A percentile compares a stretch with the other conserved stretches of the same genome.
phyloP scores from a whole-genome alignment of 2,888 invertebrate species.

The Sinelater perroti region DNA sequence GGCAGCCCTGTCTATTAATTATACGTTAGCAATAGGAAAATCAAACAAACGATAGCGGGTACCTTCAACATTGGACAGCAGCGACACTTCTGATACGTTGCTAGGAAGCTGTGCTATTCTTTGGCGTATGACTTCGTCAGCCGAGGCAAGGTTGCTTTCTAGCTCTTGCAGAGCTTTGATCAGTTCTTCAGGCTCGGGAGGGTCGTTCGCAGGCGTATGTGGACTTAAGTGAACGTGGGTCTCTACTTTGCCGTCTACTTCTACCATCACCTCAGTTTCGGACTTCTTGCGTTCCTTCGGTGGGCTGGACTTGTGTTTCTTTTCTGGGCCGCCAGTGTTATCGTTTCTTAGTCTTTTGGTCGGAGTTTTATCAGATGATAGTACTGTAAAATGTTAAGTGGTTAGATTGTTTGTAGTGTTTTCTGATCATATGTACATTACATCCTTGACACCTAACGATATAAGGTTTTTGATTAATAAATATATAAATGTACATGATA shows the following conservation, averaged over 20 bases:
- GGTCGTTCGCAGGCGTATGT: conserved; percentile 81
- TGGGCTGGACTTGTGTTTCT: conserved; percentile 48
- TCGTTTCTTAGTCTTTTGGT: conserved; percentile 60
- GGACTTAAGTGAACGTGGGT: conserved; percentile 82
- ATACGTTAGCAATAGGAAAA: conserved; percentile 2
- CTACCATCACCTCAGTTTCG: conserved; percentile 63
- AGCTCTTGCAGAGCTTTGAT: conserved; percentile 85
- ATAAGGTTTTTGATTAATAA: too few relatives aligned
- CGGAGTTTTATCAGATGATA: conserved; percentile 63
- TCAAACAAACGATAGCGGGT: too few relatives aligned
- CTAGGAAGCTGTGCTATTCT: conserved; percentile 93
- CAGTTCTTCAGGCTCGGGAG: conserved; percentile 92
- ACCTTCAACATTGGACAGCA: conserved; percentile 88
- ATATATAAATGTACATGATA: too few relatives aligned
- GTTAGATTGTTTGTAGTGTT: too few relatives aligned
- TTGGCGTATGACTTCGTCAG: conserved; percentile 91
- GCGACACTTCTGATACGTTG: conserved; percentile 91
- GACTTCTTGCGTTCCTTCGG: conserved; percentile 62
- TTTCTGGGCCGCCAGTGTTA: conserved; percentile 43
- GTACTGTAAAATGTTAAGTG: conserved; percentile 43
- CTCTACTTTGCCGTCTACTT: conserved; percentile 76
- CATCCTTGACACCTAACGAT: too few relatives aligned
- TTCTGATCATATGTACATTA: too few relatives aligned
- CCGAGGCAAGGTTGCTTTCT: conserved; percentile 94
- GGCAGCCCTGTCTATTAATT: conserved; percentile 73